phyloP scores from a whole-genome alignment of 2,113 vertebrate species.

The Calidris pugnax region DNA sequence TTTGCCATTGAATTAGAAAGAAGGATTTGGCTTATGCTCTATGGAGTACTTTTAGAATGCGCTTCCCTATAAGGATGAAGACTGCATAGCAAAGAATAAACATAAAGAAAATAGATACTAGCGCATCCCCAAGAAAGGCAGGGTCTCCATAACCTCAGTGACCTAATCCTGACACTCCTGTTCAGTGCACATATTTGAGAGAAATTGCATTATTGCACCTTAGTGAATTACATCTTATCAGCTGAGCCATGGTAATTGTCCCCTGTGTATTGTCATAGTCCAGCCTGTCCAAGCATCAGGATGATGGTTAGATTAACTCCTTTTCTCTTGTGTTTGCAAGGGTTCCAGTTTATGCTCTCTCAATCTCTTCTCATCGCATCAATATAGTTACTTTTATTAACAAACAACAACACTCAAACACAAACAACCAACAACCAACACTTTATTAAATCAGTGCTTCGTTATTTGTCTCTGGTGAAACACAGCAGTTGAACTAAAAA shows the following conservation, averaged over 20 bases:
- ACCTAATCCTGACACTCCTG: conserved; percentile 18
- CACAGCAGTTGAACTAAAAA: background rate
- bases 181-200: background rate
- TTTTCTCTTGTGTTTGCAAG: background rate
- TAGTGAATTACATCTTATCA: conserved; percentile 21
- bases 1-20: conserved; percentile 6
- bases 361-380: background rate
- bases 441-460: background rate
- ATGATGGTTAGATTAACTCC: conserved; percentile 3
- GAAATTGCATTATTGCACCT: conserved; percentile 30
- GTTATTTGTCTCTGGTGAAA: background rate
- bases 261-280: background rate
- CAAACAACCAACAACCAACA: background rate
- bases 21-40: background rate
- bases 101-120: background rate
- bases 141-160: background rate
- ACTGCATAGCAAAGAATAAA: background rate
- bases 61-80: background rate
- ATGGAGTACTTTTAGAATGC: background rate
- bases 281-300: background rate
- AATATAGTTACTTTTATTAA: background rate
- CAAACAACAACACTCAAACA: background rate
- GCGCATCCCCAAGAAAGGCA: background rate
- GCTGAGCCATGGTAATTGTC: conserved; percentile 43
- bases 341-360: background rate